Evolutionary conservation across 2,113 vertebrate genomes (phyloP).

Genomic region (Python bivittatus): DNA sequence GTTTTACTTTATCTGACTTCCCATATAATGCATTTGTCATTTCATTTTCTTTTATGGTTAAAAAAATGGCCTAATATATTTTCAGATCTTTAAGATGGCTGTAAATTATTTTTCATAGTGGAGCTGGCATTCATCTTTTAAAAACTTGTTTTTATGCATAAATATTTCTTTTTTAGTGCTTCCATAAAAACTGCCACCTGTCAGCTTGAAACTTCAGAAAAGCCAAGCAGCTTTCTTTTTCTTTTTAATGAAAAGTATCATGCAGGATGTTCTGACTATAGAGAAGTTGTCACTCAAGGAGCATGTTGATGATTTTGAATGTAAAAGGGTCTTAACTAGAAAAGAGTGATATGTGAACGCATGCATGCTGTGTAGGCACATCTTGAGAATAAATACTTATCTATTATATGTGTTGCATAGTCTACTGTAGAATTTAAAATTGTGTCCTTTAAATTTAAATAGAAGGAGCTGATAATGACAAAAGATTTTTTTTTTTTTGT

Average conservation of each 20-base stretch:
- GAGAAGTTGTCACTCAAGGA: slow-evolving; percentile 62
- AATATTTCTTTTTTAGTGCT: slow-evolving; percentile 61
- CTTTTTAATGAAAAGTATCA: slow-evolving; percentile 57
- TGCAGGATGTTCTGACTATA: slow-evolving; percentile 59
- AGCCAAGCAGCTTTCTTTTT: slow-evolving; percentile 61
- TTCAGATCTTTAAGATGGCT: slow-evolving; percentile 60
- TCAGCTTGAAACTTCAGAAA: slow-evolving; percentile 65
- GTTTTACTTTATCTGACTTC: slow-evolving; percentile 58
- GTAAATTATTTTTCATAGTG: slow-evolving; percentile 67
- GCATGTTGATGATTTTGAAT: slow-evolving; percentile 32
- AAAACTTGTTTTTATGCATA: slow-evolving; percentile 63
- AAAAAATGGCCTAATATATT: slow-evolving; percentile 57
- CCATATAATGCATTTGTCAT: slow-evolving; percentile 56
- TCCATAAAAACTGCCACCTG: slow-evolving; percentile 65
- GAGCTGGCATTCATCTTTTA: slow-evolving; percentile 60
- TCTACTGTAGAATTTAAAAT: slow-evolving; percentile 48
- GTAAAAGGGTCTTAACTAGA: slow-evolving; percentile 48
- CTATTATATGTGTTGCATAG: slow-evolving; percentile 30
- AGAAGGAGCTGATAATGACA: slow-evolving; percentile 2
- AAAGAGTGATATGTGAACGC: neutral
- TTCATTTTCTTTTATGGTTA: slow-evolving; percentile 63
- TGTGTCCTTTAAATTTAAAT: slow-evolving; percentile 28
- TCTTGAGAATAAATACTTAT: slow-evolving; percentile 29
- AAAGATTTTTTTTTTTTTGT: slow-evolving; percentile 39
- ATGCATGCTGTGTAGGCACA: slow-evolving; percentile 13